These are phyloP conservation scores for Drosophila vallismaia DNA, from an alignment of 2,888 invertebrate species.

Conservation along the genomic window DNA sequence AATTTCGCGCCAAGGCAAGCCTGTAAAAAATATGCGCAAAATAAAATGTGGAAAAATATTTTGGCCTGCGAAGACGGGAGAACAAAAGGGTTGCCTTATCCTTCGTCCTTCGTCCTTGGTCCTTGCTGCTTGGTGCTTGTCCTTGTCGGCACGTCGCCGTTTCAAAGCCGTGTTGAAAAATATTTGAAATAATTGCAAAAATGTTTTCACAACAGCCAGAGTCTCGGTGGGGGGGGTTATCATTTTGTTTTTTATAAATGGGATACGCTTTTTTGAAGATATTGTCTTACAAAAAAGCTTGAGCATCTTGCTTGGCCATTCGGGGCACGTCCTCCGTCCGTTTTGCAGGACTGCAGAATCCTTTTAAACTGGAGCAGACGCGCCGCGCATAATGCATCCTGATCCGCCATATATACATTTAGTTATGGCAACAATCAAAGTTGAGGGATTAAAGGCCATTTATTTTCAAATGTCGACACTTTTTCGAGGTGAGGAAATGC, in stretches of 20 bases:
- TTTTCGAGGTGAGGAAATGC: too few species aligned
- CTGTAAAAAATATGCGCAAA: conserved; percentile 67
- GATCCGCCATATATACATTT: not conserved
- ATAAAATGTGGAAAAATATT: conserved; percentile 79
- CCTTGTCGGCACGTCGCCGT: conserved; percentile 67
- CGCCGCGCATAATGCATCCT: conserved; percentile 28
- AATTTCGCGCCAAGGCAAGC: conserved; percentile 70
- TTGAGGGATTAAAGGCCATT: not conserved
- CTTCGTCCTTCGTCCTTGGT: conserved; percentile 6
- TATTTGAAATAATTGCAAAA: conserved; percentile 78
- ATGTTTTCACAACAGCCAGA: conserved; percentile 46
- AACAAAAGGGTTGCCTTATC: conserved; percentile 53
- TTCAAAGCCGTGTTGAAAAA: conserved; percentile 77
- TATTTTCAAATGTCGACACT: not conserved
- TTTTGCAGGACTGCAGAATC: conserved; percentile 27
- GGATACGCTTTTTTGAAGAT: conserved; percentile 14
- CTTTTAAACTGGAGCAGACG: conserved; percentile 38
- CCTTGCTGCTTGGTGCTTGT: not conserved
- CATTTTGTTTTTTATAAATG: not conserved
- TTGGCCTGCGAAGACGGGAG: conserved; percentile 59
- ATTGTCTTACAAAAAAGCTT: conserved; percentile 39
- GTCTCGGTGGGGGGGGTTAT: not conserved
- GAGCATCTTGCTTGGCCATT: conserved; percentile 33
- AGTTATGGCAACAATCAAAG: not conserved
- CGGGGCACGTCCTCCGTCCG: conserved; percentile 50